phyloP scores from a whole-genome alignment of 2,797 vertebrate genomes.

The Sorex maritimensis region DNA sequence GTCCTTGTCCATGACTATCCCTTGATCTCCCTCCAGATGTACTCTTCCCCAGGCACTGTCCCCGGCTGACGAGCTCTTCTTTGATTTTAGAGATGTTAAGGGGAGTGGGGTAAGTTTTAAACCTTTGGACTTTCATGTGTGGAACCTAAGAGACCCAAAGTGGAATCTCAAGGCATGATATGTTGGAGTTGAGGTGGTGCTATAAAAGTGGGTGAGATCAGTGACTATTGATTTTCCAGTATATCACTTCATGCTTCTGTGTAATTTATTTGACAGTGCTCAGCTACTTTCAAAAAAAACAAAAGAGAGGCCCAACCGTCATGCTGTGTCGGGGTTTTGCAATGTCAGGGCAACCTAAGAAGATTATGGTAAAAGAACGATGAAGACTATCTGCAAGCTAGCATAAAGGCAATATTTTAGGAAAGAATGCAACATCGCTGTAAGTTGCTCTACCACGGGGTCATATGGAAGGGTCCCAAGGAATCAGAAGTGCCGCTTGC shows the following conservation, averaged over 20 bases:
- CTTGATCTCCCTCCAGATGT: not conserved
- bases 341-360: not conserved
- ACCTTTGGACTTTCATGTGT: not conserved
- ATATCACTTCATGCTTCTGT: not conserved
- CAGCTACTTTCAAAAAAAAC: not conserved
- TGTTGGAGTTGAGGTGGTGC: too few species aligned
- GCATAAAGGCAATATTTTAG: not conserved
- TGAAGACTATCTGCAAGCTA: not conserved
- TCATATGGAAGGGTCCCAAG: not conserved
- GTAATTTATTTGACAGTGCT: not conserved
- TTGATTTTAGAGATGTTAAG: not conserved
- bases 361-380: not conserved
- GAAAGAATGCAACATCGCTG: not conserved
- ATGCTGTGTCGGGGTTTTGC: not conserved
- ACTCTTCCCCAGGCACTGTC: not conserved
- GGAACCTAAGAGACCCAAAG: not conserved
- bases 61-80: not conserved
- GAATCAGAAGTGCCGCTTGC: not conserved
- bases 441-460: not conserved
- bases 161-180: not conserved
- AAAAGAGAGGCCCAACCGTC: too few species aligned
- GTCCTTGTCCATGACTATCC: not conserved
- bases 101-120: not conserved
- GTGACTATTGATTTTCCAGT: not conserved
- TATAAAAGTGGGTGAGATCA: not conserved